phyloP scores from a whole-genome alignment of 1,140 invertebrate species.

The Megathymus violae region DNA sequence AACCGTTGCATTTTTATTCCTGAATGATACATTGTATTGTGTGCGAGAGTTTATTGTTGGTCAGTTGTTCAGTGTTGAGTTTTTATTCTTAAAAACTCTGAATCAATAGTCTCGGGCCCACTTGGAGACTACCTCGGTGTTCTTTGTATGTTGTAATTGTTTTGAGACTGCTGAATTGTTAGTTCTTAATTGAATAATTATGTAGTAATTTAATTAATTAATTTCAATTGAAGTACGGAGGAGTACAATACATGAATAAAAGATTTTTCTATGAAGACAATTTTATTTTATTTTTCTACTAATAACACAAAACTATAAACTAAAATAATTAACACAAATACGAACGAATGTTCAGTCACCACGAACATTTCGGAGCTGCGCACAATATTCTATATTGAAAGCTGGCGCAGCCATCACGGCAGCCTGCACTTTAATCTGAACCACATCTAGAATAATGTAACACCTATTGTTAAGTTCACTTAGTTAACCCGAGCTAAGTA shows the following conservation, averaged over 20 bases:
- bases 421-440: constrained; percentile 67
- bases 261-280: constrained; percentile 68
- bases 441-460: constrained; percentile 57
- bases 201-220: constrained; percentile 71
- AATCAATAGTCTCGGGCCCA: constrained; percentile 56
- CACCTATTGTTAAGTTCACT: too few relatives aligned
- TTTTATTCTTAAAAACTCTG: constrained; percentile 24
- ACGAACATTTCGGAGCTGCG: constrained; percentile 57
- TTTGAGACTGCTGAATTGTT: constrained; percentile 82
- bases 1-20: constrained; percentile 72
- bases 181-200: constrained; percentile 78
- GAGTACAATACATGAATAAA: constrained; percentile 81
- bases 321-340: too few relatives aligned
- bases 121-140: constrained; percentile 73
- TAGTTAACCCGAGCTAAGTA: too few relatives aligned
- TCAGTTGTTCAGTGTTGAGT: constrained; percentile 38
- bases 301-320: too few relatives aligned
- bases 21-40: constrained; percentile 57
- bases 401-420: constrained; percentile 66
- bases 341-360: constrained; percentile 43
- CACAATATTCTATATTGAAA: constrained; percentile 62
- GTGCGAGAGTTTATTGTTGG: constrained; percentile 45
- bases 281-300: constrained; percentile 53
- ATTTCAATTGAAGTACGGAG: constrained; percentile 70
- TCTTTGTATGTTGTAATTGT: constrained; percentile 73